Base-by-base conservation (phyloP, 2,797 vertebrate genomes). In the Epinephelus coioides region DNA sequence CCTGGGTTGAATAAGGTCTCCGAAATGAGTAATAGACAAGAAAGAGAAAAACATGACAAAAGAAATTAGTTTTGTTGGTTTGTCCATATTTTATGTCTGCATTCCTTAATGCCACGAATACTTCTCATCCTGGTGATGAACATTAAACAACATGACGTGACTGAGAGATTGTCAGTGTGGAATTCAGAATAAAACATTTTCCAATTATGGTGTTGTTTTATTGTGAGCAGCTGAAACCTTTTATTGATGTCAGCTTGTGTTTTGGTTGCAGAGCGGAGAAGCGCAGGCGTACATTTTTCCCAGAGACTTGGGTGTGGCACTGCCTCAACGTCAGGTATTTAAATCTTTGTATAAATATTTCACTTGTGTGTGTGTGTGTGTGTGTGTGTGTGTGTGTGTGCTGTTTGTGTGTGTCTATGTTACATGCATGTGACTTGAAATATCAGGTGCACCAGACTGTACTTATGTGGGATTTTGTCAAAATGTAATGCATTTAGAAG, bases 251-350 rank as follows among this genome's bases (percentile, higher is more conserved):
- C 82, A 76, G 80, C 79, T 82, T 89, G 87, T 88, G 89, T 88
- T 93, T 94, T 88, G 90, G 66, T 81, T 89, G 69, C 88, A 98
- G 97, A 93, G 93, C 95, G 61, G 97, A 98, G 92, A 98, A 96
- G 92, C 96, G 94, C 53, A 97, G 95, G 82, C 96, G 98, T n/a
- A 98, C 97, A 3, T 98, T 97, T 89, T 98, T 98, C 89, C 97
- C 97, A 0, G 97, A 98, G 92, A 98, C 97, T 0, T 98, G 97
- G 97, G 92, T 98, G 89, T 98, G 97, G 98, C 96, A 86, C 86
- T 98, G 97, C 92, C 86, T 98, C 88, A 98, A 96, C 25, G 84
- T 98, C 96, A 98, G 97, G 97, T 98, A 97, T 57, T 84, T 80
- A 69, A 86, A 82, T 89, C 67, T 82, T 83, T 77, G 50, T 72